phyloP scores from a whole-genome alignment of 2,113 vertebrate genomes.

The Gavia stellata region DNA sequence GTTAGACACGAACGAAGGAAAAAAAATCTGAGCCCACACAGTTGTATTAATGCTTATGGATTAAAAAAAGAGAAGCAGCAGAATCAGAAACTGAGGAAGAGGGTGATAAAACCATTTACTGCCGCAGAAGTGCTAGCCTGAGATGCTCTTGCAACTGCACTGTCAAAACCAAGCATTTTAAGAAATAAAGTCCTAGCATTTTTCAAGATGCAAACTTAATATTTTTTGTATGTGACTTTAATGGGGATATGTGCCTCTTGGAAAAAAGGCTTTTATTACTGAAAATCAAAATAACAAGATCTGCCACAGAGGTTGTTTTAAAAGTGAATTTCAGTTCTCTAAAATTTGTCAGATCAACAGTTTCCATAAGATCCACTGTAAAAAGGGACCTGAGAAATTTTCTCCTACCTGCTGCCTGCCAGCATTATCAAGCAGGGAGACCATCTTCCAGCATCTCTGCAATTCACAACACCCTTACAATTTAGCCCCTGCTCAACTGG shows the following conservation, averaged over 20 bases:
- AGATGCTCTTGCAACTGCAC: background rate
- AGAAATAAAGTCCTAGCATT: background rate
- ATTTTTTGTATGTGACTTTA: background rate
- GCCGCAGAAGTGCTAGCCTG: background rate
- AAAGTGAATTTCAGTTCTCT: background rate
- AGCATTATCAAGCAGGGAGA: background rate
- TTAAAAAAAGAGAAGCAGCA: background rate
- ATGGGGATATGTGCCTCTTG: background rate
- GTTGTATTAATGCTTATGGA: background rate
- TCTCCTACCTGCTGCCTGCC: background rate
- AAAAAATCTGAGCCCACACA: background rate
- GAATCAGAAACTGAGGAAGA: background rate
- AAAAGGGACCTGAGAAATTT: background rate
- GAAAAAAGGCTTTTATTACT: background rate
- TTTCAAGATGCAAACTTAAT: background rate
- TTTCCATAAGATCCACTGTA: background rate
- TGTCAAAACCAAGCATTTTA: background rate
- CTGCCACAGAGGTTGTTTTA: background rate
- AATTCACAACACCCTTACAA: background rate
- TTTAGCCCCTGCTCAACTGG: background rate
- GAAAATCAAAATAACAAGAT: background rate
- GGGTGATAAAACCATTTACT: background rate
- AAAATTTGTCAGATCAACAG: background rate
- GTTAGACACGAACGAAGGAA: rapidly evolving
- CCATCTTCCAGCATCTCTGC: background rate